These are phyloP conservation scores for Uloborus diversus DNA, from an alignment of 1,140 invertebrate species.

Conservation along the genomic window DNA sequence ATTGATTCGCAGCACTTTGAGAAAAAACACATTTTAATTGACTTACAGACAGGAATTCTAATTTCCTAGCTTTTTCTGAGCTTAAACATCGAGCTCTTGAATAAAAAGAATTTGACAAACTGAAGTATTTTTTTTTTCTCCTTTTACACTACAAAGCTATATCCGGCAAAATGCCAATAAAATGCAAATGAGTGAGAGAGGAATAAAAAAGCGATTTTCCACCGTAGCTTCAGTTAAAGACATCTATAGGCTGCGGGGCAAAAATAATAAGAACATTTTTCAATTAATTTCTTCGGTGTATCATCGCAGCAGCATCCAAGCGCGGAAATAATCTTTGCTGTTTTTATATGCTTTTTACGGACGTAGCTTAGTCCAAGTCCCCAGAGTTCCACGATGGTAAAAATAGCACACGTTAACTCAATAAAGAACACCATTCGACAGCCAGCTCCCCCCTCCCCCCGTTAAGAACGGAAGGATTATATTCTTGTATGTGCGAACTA, in stretches of 20 bases:
- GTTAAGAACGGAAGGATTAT: too few relatives aligned
- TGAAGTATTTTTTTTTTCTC: constrained; percentile 15
- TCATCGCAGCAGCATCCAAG: neutral
- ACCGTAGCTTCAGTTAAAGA: constrained; percentile 26
- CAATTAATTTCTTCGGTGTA: constrained; percentile 48
- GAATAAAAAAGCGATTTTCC: neutral
- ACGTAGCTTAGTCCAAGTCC: neutral
- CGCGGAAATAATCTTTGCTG: neutral
- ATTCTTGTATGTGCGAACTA: too few relatives aligned
- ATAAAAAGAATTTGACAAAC: constrained; percentile 46
- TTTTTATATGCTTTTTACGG: neutral
- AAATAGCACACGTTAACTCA: neutral
- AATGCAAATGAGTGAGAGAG: constrained; percentile 43
- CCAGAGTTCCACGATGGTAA: neutral
- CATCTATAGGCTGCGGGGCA: constrained; percentile 3
- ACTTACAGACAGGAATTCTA: constrained; percentile 56
- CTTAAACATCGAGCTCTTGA: constrained; percentile 20
- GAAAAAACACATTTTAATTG: constrained; percentile 56
- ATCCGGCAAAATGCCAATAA: constrained; percentile 56
- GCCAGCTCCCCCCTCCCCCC: too few relatives aligned
- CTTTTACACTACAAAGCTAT: constrained; percentile 16
- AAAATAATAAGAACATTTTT: constrained; percentile 50
- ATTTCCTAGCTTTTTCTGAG: constrained; percentile 32
- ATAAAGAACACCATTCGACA: too few relatives aligned
- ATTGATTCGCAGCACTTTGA: constrained; percentile 33